phyloP scores from a whole-genome alignment of 2,797 vertebrate species.

The Uromys caudimaculatus region DNA sequence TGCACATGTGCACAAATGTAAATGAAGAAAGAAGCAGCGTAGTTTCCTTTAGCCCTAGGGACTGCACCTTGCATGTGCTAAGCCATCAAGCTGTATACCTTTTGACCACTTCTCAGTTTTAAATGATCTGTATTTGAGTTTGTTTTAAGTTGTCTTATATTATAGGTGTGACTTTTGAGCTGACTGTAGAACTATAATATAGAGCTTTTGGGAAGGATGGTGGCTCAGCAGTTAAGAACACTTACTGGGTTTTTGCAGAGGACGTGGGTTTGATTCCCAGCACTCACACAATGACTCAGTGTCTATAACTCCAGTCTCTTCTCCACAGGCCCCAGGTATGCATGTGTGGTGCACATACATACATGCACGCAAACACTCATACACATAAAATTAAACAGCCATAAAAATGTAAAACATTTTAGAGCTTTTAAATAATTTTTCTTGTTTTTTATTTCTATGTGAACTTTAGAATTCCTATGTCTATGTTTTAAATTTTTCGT shows the following conservation, averaged over 20 bases:
- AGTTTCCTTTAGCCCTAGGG: background rate
- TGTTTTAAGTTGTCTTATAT: background rate
- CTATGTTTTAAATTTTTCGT: background rate
- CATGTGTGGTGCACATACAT: background rate
- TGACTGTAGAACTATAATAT: background rate
- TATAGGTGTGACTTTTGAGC: background rate
- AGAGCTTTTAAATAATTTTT: constrained; percentile 5
- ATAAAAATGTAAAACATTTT: background rate
- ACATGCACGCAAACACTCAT: background rate
- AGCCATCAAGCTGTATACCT: too few species aligned
- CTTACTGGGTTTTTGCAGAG: too few species aligned
- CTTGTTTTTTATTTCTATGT: constrained; percentile 23
- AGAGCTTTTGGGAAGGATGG: background rate
- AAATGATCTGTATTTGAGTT: background rate
- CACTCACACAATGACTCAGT: background rate
- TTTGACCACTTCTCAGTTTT: background rate
- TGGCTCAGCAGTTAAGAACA: background rate
- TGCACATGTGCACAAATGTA: background rate
- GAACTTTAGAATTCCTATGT: background rate
- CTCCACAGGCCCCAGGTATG: background rate
- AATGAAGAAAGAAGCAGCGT: too few species aligned
- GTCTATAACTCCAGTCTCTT: background rate
- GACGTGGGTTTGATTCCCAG: background rate
- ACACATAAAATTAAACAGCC: background rate
- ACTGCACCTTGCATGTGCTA: background rate